phyloP scores from a whole-genome alignment of 2,797 vertebrate species.

The Coranthus polyacanthus region DNA sequence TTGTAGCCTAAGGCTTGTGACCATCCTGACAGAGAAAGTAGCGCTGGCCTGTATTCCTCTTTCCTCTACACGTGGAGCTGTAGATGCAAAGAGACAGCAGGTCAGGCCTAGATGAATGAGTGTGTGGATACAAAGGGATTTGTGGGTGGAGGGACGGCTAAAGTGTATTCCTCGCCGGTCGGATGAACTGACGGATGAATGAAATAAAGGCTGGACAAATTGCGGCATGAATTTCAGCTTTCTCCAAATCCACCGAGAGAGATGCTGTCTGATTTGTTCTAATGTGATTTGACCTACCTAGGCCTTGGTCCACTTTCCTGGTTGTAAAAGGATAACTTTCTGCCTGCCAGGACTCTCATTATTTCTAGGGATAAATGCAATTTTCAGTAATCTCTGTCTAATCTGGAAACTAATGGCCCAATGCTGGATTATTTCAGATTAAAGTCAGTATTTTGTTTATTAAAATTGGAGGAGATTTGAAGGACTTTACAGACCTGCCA shows the following conservation, averaged over 20 bases:
- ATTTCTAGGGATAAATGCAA: slow-evolving; percentile 33
- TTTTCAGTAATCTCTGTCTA: slow-evolving; percentile 73
- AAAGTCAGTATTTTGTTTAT: slow-evolving; percentile 53
- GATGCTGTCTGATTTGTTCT: slow-evolving; percentile 5
- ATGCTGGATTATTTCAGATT: slow-evolving; percentile 75
- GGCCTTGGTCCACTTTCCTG: slow-evolving; percentile 16
- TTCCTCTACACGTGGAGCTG: neutral
- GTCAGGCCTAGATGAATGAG: slow-evolving; percentile 27
- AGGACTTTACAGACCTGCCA: slow-evolving; percentile 19
- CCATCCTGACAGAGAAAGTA: neutral
- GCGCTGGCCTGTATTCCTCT: neutral
- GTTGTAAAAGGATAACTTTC: slow-evolving; percentile 7
- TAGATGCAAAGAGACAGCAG: neutral
- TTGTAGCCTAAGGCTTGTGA: neutral
- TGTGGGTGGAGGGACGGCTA: slow-evolving; percentile 2
- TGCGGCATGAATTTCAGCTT: neutral
- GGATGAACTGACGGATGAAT: slow-evolving; percentile 13
- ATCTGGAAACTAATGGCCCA: slow-evolving; percentile 55
- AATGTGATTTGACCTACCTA: slow-evolving; percentile 19
- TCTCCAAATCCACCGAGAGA: neutral
- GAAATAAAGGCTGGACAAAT: neutral
- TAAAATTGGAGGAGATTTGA: slow-evolving; percentile 57
- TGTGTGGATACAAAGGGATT: slow-evolving; percentile 16
- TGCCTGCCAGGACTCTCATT: slow-evolving; percentile 10
- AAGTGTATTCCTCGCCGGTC: slow-evolving; percentile 20